Conservation (phyloP, 2,113 vertebrate genomes). For the Epinephelus cyanopodus region DNA sequence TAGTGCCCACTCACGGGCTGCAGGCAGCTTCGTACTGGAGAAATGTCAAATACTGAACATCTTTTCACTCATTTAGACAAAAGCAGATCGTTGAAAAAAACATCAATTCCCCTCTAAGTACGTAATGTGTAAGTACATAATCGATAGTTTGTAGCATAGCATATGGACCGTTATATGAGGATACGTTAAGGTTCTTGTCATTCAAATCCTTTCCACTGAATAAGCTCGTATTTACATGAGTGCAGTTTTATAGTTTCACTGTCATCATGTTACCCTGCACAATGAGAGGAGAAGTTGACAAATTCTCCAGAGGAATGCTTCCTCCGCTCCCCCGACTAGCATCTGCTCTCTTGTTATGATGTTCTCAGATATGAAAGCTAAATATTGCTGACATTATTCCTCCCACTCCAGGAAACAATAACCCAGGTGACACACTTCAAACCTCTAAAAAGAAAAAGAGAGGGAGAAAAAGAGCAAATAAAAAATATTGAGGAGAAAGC, state of each 20-base stretch:
- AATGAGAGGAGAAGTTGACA: slow-evolving; percentile 13
- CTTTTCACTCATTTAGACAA: too few species aligned
- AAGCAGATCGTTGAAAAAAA: too few species aligned
- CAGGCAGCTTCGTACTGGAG: too few species aligned
- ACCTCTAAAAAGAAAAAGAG: slow-evolving; percentile 62
- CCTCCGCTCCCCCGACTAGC: background rate
- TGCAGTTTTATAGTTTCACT: slow-evolving; percentile 6
- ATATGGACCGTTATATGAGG: too few species aligned
- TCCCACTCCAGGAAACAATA: slow-evolving; percentile 62
- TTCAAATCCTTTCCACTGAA: background rate
- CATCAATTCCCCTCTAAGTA: too few species aligned
- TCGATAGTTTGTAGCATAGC: too few species aligned
- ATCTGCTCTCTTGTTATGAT: slow-evolving; percentile 44
- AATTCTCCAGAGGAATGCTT: background rate
- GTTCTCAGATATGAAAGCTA: slow-evolving; percentile 57
- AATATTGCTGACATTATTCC: slow-evolving; percentile 71
- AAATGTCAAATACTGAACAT: too few species aligned
- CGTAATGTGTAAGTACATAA: too few species aligned
- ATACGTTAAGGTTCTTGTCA: background rate
- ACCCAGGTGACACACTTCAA: slow-evolving; percentile 51
- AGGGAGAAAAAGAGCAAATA: slow-evolving; percentile 65
- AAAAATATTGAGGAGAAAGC: slow-evolving; percentile 54
- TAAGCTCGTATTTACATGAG: background rate
- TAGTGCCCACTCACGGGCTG: too few species aligned
- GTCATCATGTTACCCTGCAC: slow-evolving; percentile 17